A percentile compares a stretch with the other conserved stretches of the same genome.
These are phyloP conservation scores for Anomalospiza imberbis DNA, from an alignment of 2,797 vertebrate genomes.

Conservation along the genomic window DNA sequence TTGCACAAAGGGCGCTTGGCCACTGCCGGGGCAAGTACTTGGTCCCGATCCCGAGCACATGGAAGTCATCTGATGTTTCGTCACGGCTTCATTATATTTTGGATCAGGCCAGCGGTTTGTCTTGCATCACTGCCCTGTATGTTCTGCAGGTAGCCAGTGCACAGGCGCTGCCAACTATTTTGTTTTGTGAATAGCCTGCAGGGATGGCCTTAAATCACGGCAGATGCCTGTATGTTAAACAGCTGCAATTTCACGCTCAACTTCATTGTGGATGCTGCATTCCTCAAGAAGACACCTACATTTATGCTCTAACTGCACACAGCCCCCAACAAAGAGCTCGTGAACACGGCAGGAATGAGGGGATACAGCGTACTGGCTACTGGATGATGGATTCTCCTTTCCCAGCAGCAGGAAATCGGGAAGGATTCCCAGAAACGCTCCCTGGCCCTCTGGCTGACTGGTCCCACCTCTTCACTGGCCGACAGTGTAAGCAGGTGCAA, in stretches of 20 bases:
- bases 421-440: neutral
- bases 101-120: neutral
- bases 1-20: neutral
- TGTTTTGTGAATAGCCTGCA: neutral
- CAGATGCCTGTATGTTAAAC: neutral
- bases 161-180: neutral
- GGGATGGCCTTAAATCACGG: neutral
- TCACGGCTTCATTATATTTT: slow-evolving; percentile 17
- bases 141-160: neutral
- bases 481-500: neutral
- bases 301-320: neutral
- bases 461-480: neutral
- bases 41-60: neutral
- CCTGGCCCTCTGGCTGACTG: neutral
- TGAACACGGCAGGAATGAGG: neutral
- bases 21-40: slow-evolving; percentile 4
- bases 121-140: slow-evolving; percentile 12
- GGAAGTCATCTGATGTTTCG: slow-evolving; percentile 48
- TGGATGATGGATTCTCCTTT: neutral
- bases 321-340: neutral
- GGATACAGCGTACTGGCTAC: neutral
- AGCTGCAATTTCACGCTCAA: neutral
- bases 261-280: neutral
- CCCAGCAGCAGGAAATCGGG: neutral
- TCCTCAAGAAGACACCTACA: neutral